A percentile compares a stretch with the other conserved stretches of the same genome.
Conservation (phyloP, 2,888 invertebrate genomes). For the Meta bourneti region DNA sequence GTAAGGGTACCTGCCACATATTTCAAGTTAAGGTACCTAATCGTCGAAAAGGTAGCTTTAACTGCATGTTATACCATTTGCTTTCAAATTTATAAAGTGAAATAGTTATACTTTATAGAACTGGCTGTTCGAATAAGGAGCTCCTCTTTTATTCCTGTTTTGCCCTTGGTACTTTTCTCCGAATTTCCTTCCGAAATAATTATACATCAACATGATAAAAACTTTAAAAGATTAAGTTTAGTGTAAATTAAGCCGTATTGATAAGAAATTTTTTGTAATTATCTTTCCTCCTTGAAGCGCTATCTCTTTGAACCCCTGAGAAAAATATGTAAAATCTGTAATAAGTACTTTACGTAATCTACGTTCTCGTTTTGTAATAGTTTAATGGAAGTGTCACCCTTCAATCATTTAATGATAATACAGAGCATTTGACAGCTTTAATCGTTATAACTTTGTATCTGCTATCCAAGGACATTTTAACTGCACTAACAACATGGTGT, state of each 20-base stretch:
- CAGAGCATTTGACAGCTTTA: neutral
- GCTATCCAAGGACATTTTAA: neutral
- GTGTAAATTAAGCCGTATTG: neutral
- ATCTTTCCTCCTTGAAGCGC: neutral
- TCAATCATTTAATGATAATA: neutral
- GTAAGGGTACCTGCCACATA: no score
- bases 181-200: neutral
- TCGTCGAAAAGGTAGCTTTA: no score
- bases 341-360: neutral
- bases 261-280: neutral
- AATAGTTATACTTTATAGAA: no score
- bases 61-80: no score
- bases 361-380: neutral
- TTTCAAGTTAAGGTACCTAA: no score
- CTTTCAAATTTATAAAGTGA: no score
- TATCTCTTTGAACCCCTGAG: neutral
- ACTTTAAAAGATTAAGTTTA: neutral
- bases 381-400: neutral
- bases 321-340: neutral
- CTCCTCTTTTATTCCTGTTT: neutral
- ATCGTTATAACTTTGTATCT: neutral
- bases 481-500: neutral
- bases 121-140: no score
- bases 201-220: neutral
- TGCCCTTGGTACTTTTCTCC: neutral